phyloP scores from a whole-genome alignment of 2,888 invertebrate species.

The Eutolmus rufibarbis region DNA sequence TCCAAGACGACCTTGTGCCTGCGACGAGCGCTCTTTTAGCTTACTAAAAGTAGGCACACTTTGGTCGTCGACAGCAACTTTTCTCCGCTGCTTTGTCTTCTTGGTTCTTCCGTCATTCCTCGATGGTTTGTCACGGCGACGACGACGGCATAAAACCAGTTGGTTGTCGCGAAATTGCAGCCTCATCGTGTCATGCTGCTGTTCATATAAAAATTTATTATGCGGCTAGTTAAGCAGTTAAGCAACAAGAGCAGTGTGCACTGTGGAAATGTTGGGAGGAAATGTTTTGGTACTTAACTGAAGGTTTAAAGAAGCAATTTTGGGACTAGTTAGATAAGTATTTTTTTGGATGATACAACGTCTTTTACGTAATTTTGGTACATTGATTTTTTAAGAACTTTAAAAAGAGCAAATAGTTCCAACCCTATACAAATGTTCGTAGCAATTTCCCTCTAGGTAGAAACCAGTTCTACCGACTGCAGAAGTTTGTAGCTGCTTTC shows the following conservation, averaged over 20 bases:
- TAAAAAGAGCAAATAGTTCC: not conserved
- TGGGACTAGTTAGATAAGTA: not conserved
- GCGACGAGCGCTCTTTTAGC: not conserved
- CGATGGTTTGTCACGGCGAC: not conserved
- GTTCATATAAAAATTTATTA: not conserved
- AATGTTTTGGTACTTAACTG: not conserved
- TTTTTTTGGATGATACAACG: not conserved
- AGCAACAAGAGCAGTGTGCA: not conserved
- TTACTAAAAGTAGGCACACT: not conserved
- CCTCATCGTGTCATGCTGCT: not conserved
- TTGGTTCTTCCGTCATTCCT: not conserved
- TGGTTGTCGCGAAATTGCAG: not conserved
- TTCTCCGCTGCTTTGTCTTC: not conserved
- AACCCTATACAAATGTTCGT: not conserved
- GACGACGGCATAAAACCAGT: not conserved
- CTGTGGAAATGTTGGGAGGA: not conserved
- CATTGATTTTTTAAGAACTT: not conserved
- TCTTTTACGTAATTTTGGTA: not conserved
- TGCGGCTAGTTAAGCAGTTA: not conserved
- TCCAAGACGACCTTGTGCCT: not conserved
- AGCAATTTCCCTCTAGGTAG: not conserved
- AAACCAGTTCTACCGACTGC: not conserved
- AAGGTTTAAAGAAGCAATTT: not conserved
- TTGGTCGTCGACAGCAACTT: not conserved
- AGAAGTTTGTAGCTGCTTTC: not conserved